A percentile compares a stretch with the other conserved stretches of the same genome.
Conservation (phyloP, 2,888 invertebrate genomes). For the Abrostola tripartita region DNA sequence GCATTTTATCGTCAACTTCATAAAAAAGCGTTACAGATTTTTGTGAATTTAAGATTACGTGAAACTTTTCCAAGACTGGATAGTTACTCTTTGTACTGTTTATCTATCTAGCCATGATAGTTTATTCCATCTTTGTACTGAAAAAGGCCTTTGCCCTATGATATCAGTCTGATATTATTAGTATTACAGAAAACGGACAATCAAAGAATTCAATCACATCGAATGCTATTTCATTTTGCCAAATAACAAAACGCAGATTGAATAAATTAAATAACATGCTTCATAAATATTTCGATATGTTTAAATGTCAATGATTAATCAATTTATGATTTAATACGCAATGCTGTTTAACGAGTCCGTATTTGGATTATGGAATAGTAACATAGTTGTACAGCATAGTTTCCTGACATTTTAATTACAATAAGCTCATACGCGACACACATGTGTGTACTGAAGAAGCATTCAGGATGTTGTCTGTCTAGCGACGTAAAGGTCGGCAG, state of each 20-base stretch:
- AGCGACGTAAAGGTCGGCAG: slow-evolving; percentile 73
- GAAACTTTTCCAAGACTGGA: no score
- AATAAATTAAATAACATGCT: background rate
- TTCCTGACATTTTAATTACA: slow-evolving; percentile 46
- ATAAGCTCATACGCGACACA: slow-evolving; percentile 36
- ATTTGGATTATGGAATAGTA: slow-evolving; percentile 19
- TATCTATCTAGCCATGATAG: no score
- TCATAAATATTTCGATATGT: slow-evolving; percentile 6
- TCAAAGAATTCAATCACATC: no score
- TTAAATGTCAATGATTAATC: slow-evolving; percentile 34
- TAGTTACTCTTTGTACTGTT: no score
- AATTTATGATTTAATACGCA: slow-evolving; percentile 24
- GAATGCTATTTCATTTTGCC: background rate
- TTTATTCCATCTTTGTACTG: no score
- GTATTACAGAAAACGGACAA: no score
- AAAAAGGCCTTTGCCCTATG: no score
- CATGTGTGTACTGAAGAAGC: slow-evolving; percentile 56
- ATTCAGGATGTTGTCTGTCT: slow-evolving; percentile 68
- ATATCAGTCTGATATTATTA: no score
- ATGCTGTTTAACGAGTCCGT: slow-evolving; percentile 21
- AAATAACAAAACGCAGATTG: background rate
- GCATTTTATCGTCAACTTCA: no score
- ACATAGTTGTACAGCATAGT: slow-evolving; percentile 14
- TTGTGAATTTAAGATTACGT: no score
- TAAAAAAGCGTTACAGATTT: no score